These are phyloP conservation scores for Myotis planiceps DNA, from an alignment of 2,797 vertebrate genomes.

Conservation along the genomic window DNA sequence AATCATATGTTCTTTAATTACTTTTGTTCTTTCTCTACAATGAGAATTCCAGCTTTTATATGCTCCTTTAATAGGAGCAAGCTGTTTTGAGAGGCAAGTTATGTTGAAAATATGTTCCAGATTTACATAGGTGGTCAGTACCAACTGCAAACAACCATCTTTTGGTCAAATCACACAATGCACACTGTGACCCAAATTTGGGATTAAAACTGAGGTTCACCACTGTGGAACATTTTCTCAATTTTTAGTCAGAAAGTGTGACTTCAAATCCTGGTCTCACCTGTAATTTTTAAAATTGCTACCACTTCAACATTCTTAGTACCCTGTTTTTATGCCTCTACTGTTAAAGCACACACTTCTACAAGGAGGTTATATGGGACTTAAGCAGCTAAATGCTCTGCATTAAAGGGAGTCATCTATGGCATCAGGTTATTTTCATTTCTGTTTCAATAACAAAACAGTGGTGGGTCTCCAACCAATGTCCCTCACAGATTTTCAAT, in stretches of 20 bases:
- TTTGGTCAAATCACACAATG: background rate
- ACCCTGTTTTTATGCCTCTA: background rate
- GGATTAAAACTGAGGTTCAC: background rate
- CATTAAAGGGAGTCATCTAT: background rate
- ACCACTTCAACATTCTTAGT: background rate
- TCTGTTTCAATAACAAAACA: background rate
- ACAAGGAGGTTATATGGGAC: background rate
- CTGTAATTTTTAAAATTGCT: background rate
- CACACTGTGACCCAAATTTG: background rate
- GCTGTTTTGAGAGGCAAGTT: slow-evolving; percentile 3
- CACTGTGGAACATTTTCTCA: background rate
- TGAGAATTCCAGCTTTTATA: background rate
- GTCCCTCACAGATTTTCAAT: background rate
- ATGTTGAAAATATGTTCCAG: background rate
- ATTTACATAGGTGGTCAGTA: background rate
- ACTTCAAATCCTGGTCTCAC: background rate
- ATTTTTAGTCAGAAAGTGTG: background rate
- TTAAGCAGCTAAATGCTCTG: background rate
- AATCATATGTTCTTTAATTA: background rate
- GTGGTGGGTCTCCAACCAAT: background rate
- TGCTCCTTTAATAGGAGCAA: slow-evolving; percentile 2
- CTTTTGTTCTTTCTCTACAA: background rate
- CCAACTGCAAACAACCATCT: background rate
- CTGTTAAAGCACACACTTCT: background rate
- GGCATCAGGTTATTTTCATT: background rate